Percentiles rank a stretch among this genome's conserved stretches.
These are phyloP conservation scores for Thaleichthys pacificus DNA, from an alignment of 2,797 vertebrate genomes.

Conservation along the genomic window DNA sequence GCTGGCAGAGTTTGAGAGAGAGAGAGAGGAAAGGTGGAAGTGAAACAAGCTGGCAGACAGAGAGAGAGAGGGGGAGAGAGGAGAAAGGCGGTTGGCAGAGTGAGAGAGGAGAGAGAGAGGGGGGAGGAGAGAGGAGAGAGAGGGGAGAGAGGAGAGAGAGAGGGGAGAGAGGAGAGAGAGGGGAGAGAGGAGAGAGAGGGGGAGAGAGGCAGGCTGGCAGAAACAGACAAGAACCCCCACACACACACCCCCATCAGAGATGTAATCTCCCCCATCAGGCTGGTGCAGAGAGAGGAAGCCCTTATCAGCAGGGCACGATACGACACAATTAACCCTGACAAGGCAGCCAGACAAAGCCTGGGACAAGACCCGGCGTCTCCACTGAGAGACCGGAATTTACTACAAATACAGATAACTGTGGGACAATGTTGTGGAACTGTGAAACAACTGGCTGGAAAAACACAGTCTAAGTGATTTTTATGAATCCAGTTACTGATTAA, in stretches of 20 bases:
- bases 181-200: neutral
- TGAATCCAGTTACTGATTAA: no score
- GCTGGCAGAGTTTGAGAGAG: neutral
- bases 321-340: constrained; percentile 18
- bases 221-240: no score
- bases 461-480: no score
- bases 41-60: neutral
- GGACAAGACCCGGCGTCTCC: no score
- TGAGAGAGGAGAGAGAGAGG: neutral
- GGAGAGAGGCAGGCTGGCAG: neutral
- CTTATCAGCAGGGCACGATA: constrained; percentile 27
- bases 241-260: constrained; percentile 11
- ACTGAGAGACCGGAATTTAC: no score
- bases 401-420: no score
- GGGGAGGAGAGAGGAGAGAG: neutral
- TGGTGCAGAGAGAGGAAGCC: constrained; percentile 34
- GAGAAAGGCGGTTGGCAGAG: neutral
- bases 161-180: neutral
- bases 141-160: neutral
- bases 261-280: constrained; percentile 19
- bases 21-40: neutral
- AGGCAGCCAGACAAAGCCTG: constrained; percentile 20
- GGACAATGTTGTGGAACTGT: no score
- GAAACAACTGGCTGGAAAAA: no score
- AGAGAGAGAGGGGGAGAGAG: neutral